Conservation (phyloP, 2,888 invertebrate genomes). For the Xestobium rufovillosum region DNA sequence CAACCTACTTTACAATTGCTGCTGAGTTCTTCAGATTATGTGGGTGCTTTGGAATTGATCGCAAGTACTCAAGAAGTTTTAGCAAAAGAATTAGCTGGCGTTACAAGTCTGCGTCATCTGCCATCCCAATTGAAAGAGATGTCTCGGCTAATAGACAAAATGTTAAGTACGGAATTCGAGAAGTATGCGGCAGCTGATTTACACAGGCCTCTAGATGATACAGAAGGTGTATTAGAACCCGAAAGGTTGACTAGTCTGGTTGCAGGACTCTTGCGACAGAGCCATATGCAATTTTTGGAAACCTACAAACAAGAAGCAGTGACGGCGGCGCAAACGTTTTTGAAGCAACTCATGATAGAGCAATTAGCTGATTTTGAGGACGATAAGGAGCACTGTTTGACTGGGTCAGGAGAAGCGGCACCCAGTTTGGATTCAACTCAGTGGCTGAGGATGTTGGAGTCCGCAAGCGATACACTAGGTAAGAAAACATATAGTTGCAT, state of each 20-base stretch:
- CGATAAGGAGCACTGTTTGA: slow-evolving; percentile 49
- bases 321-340: slow-evolving; percentile 77
- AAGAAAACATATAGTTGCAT: too few relatives aligned
- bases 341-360: slow-evolving; percentile 85
- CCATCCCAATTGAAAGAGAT: slow-evolving; percentile 94
- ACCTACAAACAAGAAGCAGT: slow-evolving; percentile 82
- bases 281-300: slow-evolving; percentile 82
- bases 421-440: slow-evolving; percentile 38
- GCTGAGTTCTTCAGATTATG: slow-evolving; percentile 92
- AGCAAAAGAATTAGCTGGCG: slow-evolving; percentile 79
- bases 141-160: slow-evolving; percentile 91
- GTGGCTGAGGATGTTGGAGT: slow-evolving; percentile 39
- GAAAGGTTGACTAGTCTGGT: slow-evolving; percentile 61
- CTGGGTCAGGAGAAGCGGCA: slow-evolving; percentile 44
- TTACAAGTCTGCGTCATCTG: slow-evolving; percentile 92
- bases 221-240: slow-evolving; percentile 62
- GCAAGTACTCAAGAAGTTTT: slow-evolving; percentile 93
- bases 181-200: slow-evolving; percentile 86
- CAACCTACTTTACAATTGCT: slow-evolving; percentile 95
- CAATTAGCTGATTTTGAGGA: slow-evolving; percentile 53
- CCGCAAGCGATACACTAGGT: slow-evolving; percentile 39
- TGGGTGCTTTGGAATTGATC: slow-evolving; percentile 93
- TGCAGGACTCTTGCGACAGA: slow-evolving; percentile 81
- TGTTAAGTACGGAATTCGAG: slow-evolving; percentile 93
- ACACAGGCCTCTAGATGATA: slow-evolving; percentile 65